Conservation (phyloP, 1,140 invertebrate species). For the Thalassaphorura encarpata region DNA sequence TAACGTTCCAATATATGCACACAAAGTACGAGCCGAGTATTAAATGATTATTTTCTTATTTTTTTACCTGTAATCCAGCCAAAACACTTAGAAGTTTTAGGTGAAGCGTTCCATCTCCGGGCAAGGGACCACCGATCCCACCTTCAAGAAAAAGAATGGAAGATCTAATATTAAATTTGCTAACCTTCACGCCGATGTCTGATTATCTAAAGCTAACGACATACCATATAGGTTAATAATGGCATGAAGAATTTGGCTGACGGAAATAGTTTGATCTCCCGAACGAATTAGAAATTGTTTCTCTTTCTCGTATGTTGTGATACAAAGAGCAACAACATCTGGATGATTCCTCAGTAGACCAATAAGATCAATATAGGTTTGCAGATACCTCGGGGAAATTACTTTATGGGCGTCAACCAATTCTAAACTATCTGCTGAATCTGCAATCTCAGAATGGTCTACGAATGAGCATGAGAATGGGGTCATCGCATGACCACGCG, state of each 20-base stretch:
- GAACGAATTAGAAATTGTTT: slow-evolving; percentile 4
- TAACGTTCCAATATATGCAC: background rate
- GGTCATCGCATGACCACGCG: slow-evolving; percentile 14
- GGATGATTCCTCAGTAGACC: slow-evolving; percentile 27
- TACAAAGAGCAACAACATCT: slow-evolving; percentile 27
- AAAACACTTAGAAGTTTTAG: slow-evolving; percentile 32
- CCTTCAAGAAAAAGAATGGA: slow-evolving; percentile 7
- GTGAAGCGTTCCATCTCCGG: slow-evolving; percentile 20
- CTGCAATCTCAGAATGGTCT: slow-evolving; percentile 60
- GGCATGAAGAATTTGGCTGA: slow-evolving; percentile 25
- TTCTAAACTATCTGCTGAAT: slow-evolving; percentile 60
- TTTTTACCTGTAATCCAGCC: slow-evolving; percentile 34
- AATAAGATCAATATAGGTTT: slow-evolving; percentile 28
- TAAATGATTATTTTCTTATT: too few species aligned
- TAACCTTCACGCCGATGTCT: background rate
- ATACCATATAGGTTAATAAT: slow-evolving; percentile 29
- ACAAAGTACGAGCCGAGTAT: background rate
- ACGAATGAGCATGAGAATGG: slow-evolving; percentile 50
- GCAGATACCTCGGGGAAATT: slow-evolving; percentile 51
- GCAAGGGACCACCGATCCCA: slow-evolving; percentile 28
- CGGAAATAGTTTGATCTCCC: background rate
- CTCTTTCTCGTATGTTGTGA: slow-evolving; percentile 22
- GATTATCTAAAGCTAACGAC: background rate
- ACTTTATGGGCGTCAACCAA: slow-evolving; percentile 84
- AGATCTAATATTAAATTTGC: background rate